Base-by-base conservation (phyloP, 2,797 vertebrate species). In the Falco biarmicus region DNA sequence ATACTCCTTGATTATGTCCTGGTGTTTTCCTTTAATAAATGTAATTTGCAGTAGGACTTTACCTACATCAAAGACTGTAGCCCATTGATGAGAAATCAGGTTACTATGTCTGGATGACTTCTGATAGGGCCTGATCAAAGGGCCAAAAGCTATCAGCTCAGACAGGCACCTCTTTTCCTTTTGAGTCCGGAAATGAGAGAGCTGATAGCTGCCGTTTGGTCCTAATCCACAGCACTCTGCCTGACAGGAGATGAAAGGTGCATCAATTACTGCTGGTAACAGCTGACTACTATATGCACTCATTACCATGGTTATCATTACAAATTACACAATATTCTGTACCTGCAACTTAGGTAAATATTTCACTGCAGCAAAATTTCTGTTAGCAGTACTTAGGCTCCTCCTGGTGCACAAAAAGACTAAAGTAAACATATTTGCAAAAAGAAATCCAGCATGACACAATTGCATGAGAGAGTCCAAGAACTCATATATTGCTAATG, bases 231-330 rank as follows among this genome's bases (percentile, higher is more conserved):
- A 96, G 98, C 96, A 95, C 97, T 98, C 97, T 98, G 97, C 98
- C 98, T 98, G 98, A 98, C 98, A 98, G 98, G 97, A 99, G 99
- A 99, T 99, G 98, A 99, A 99, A 99, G 98, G 97, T 98, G 97
- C 93, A 93, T 98, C 98, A 98, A 98, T 99, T 98, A 99, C 98
- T 97, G 98, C 97, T 98, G 98, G 98, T 98, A 98, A 99, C 98
- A 98, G 98, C 98, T 97, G 98, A 95, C 96, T 92, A 90, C 96
- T 97, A 95, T 45, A 60, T 45, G 85, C 89, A 84, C 87, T 97
- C 97, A 97, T 98, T 98, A 98, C 91, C 87, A 66, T 78, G 97
- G 95, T 97, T 98, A 98, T 97, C 87, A 78, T 73, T 75, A 87
- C 88, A 97, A 96, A 97, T 97, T 95, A 95, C 73, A 68, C 1